Base-by-base conservation (phyloP, 53 echinoderm and acorn worm species). In the Echinarachnius parma region DNA sequence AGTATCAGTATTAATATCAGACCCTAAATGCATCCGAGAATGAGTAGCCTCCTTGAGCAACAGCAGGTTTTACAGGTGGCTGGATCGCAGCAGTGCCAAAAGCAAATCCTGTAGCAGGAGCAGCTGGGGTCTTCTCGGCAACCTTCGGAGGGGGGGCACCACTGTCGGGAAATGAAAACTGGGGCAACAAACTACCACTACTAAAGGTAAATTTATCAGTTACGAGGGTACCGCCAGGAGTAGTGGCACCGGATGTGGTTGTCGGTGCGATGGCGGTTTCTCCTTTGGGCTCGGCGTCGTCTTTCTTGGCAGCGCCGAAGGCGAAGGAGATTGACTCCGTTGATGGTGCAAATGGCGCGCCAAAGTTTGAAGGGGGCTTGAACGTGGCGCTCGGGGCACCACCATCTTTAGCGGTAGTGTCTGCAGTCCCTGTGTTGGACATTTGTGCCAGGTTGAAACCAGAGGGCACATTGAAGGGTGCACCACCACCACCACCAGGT, bases 121-220 rank as follows among this genome's bases (percentile, higher is more conserved):
- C n/a, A n/a, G n/a, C n/a, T n/a, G n/a, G n/a, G n/a, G n/a, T n/a
- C n/a, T n/a, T n/a, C n/a, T n/a, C n/a, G n/a, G n/a, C n/a, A n/a
- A n/a, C n/a, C n/a, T n/a, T n/a, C n/a, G n/a, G n/a, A n/a, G n/a
- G n/a, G n/a, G n/a, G n/a, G n/a, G n/a, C n/a, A n/a, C n/a, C n/a
- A n/a, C n/a, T 64, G 39, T 48, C 42, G 45, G 79, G 79, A 59
- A 79, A 60, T 11, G 75, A 75, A 60, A 84, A 88, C 61, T 80
- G 80, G 21, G 59, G 84, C 64, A 88, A n/a, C n/a, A n/a, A n/a
- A n/a, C n/a, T 76, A 21, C 61, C 76, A 28, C 48, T 35, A 58
- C 80, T 80, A 66, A 88, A 88, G 60, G 60, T 64, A 34, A 88
- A 88, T 46, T 81, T 52, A 37, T 72, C 74, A 5, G 74, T 72